Evolutionary conservation across 2,113 vertebrate genomes (phyloP), one percentile per base, ranked within the genome.

Genomic region (Albula goreensis): DNA sequence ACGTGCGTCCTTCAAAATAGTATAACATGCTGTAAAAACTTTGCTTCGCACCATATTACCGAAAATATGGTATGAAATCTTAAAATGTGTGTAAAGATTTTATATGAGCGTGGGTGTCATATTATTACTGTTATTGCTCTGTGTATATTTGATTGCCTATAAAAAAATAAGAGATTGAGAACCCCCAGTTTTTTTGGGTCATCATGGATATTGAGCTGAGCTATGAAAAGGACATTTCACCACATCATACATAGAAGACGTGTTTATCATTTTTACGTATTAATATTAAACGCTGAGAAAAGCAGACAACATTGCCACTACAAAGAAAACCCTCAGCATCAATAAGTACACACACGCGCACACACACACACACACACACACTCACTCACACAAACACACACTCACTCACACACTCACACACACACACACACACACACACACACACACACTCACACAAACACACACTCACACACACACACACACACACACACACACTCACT

Each of bases 181-280:
- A 31, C 70, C 70, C 31, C 80, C 0, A 85, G 87, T 92, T 93
- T 93, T 94, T 94, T 91, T 92, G 90, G 17, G 60, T 66, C 78
- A 88, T 88, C 86, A 81, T 92, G 93, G 90, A 92, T 93, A 93
- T 90, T 89, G 83, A 83, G 19, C 85, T 83, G 10, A 80, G 87
- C 87, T 93, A 92, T 93, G 90, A 93, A 92, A 93, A 92, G 91
- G 87, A 31, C 77, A 85, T 51, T 80, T 85, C 84, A 78, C 82
- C 93, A 83, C 94, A 94, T 94, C 91, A 94, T 94, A 93, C 87
- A 93, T 70, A 48, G 9, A 86, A 90, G 91, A 91, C 90, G 90
- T 83, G 89, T 91, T 93, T 90, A 89, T 90, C 90, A 92, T 90
- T 84, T 89, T 92, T 89, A 83, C 87, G 88, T 83, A 82, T 77